A percentile compares a stretch with the other conserved stretches of the same genome.
Evolutionary conservation across 2,113 vertebrate genomes (phyloP).

Genomic region (Guaruba guarouba): DNA sequence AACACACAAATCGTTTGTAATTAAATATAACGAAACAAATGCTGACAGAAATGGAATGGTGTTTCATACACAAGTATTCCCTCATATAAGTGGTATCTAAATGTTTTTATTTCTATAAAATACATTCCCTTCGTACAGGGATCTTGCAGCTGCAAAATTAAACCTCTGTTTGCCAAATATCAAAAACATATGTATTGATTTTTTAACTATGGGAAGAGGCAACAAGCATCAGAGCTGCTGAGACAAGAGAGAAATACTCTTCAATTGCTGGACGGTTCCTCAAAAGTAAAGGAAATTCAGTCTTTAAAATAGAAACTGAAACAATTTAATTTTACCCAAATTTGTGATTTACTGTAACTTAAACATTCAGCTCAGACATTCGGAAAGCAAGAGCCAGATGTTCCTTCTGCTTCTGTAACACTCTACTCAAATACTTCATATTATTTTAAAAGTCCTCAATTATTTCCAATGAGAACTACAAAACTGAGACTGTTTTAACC

Average conservation of each 20-base stretch:
- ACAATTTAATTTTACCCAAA: conserved; percentile 28
- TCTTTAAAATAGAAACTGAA: conserved; percentile 57
- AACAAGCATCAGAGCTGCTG: conserved; percentile 56
- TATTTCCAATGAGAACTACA: background rate
- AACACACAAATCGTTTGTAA: conserved; percentile 64
- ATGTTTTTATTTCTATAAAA: conserved; percentile 71
- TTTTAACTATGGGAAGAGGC: conserved; percentile 66
- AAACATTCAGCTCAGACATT: conserved; percentile 29
- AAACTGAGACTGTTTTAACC: background rate
- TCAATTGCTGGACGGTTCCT: conserved; percentile 55
- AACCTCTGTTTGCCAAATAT: conserved; percentile 75
- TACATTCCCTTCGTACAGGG: conserved; percentile 58
- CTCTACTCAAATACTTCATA: background rate
- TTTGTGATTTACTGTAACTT: conserved; percentile 40
- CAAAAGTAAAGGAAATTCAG: conserved; percentile 60
- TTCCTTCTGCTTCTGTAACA: conserved; percentile 4
- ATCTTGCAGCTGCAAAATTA: conserved; percentile 77
- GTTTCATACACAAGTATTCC: conserved; percentile 58
- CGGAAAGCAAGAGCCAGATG: conserved; percentile 51
- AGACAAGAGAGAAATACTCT: conserved; percentile 40
- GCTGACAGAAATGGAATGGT: conserved; percentile 65
- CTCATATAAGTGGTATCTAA: conserved; percentile 66
- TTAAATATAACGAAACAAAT: conserved; percentile 65
- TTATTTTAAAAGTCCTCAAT: background rate
- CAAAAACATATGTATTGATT: conserved; percentile 78